A percentile compares a stretch with the other conserved stretches of the same genome.
phyloP scores from a whole-genome alignment of 2,888 invertebrate genomes.

The Clunio marinus region DNA sequence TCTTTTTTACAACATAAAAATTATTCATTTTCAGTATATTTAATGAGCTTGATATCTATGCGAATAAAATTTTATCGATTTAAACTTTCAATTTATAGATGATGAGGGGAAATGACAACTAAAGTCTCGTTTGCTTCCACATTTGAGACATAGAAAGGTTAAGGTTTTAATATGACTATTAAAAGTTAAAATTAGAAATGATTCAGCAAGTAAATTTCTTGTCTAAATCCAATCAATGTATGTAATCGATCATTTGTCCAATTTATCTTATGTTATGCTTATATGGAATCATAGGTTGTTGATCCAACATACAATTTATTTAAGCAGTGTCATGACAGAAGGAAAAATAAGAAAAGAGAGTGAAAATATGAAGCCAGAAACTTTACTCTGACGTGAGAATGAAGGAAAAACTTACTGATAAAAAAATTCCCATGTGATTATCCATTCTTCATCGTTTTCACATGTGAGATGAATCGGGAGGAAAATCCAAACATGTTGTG shows the following conservation, averaged over 20 bases:
- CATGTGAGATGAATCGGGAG: not conserved
- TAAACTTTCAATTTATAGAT: too few relatives aligned
- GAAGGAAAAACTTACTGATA: not conserved
- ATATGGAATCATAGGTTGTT: not conserved
- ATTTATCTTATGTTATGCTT: conserved; percentile 3
- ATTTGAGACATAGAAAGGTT: too few relatives aligned
- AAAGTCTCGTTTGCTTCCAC: too few relatives aligned
- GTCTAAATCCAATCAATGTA: not conserved
- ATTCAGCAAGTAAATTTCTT: too few relatives aligned
- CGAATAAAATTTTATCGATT: not conserved
- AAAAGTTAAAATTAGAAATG: too few relatives aligned
- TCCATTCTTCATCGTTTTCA: conserved; percentile 6
- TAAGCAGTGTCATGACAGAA: not conserved
- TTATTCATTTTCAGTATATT: not conserved
- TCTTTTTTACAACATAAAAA: not conserved
- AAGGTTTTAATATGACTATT: too few relatives aligned
- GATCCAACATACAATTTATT: not conserved
- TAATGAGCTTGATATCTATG: not conserved
- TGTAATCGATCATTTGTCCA: conserved; percentile 37
- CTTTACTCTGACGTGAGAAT: not conserved
- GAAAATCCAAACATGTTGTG: conserved; percentile 11
- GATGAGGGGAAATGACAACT: too few relatives aligned
- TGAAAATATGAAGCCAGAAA: too few relatives aligned
- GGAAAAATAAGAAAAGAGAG: too few relatives aligned
- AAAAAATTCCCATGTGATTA: conserved; percentile 11